Evolutionary conservation across 2,797 vertebrate species (phyloP).

Genomic region (Sarcoramphus papa): DNA sequence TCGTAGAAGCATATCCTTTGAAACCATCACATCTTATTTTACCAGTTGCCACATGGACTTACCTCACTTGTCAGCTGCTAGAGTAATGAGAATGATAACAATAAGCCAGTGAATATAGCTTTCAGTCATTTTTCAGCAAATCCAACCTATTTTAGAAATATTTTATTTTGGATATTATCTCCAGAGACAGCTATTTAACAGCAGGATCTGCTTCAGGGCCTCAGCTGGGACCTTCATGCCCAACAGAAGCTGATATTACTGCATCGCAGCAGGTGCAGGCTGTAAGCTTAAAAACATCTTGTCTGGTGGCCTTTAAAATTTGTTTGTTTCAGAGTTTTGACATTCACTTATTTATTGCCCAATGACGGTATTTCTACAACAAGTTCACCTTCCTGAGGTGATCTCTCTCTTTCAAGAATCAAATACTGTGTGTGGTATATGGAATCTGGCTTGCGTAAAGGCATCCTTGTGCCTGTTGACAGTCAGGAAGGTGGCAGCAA

Average conservation of each 20-base stretch:
- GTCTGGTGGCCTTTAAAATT: slow-evolving; percentile 36
- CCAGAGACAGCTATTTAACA: slow-evolving; percentile 45
- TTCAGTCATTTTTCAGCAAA: slow-evolving; percentile 27
- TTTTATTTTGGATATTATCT: not conserved
- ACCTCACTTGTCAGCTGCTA: not conserved
- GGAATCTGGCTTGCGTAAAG: not conserved
- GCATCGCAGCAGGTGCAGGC: slow-evolving; percentile 25
- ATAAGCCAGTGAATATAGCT: not conserved
- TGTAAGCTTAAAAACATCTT: slow-evolving; percentile 24
- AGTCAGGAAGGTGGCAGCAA: not conserved
- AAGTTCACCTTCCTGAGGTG: not conserved
- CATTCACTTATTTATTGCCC: slow-evolving; percentile 19
- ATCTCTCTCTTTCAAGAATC: not conserved
- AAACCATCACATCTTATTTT: slow-evolving; percentile 13
- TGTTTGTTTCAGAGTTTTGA: slow-evolving; percentile 36
- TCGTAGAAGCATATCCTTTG: not conserved
- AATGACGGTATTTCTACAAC: not conserved
- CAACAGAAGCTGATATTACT: slow-evolving; percentile 26
- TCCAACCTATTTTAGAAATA: not conserved
- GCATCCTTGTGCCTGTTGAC: not conserved
- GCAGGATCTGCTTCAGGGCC: slow-evolving; percentile 16
- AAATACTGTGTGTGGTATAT: not conserved
- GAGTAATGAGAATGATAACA: not conserved
- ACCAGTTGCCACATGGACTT: not conserved
- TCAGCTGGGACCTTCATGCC: slow-evolving; percentile 30